Conservation (phyloP, 2,113 vertebrate genomes). For the Sardina pilchardus region DNA sequence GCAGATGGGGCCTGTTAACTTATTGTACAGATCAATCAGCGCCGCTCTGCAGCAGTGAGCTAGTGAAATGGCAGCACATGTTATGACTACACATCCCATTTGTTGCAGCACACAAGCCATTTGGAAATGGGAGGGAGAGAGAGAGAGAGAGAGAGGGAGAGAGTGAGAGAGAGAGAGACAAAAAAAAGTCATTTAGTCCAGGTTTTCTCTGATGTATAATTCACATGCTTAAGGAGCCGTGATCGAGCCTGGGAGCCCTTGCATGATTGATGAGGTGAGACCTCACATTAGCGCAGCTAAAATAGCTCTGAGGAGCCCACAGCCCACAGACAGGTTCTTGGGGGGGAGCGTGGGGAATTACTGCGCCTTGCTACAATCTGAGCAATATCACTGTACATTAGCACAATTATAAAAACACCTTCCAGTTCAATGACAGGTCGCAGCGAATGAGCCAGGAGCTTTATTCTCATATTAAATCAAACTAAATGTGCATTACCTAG, state of each 20-base stretch:
- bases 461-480: neutral
- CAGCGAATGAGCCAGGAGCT: neutral
- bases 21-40: neutral
- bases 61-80: neutral
- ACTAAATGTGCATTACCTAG: neutral
- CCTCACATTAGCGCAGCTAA: conserved; percentile 12
- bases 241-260: neutral
- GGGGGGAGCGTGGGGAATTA: neutral
- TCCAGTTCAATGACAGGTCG: neutral
- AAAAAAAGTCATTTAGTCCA: neutral
- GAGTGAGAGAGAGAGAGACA: neutral
- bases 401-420: neutral
- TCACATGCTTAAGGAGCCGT: conserved; percentile 17
- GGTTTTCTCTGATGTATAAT: conserved; percentile 24
- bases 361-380: neutral
- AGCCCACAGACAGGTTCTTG: neutral
- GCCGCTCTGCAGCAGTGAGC: neutral
- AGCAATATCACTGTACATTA: neutral
- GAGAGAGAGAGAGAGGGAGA: neutral
- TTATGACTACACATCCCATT: neutral
- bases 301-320: neutral
- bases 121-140: neutral
- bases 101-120: neutral
- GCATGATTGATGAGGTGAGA: conserved; percentile 16
- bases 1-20: neutral